Evolutionary conservation across 2,888 invertebrate species (phyloP).

Genomic region (Ceraclea dissimilis): DNA sequence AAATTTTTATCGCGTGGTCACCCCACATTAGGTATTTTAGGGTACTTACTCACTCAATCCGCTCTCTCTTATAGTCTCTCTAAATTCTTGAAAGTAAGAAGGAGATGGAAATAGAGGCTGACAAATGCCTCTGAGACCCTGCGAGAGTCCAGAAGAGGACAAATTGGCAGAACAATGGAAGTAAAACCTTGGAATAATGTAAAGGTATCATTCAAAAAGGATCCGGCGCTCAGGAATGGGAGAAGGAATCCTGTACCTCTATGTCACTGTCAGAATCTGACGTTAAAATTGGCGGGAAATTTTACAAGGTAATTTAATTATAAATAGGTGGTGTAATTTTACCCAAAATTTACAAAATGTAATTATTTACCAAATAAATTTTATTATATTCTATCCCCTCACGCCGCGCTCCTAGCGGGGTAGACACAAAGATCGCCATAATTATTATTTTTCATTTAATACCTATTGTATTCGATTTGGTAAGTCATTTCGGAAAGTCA

Average conservation of each 20-base stretch:
- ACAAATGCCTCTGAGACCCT: conserved; percentile 8
- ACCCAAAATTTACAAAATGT: neutral
- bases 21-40: neutral
- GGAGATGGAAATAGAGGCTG: neutral
- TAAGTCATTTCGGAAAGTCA: no score
- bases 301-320: neutral
- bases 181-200: neutral
- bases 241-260: neutral
- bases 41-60: neutral
- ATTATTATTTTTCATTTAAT: no score
- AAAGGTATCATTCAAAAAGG: neutral
- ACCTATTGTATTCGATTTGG: no score
- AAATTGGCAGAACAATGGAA: conserved; percentile 3
- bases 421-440: no score
- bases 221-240: no score
- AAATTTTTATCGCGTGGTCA: no score
- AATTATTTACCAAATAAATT: no score
- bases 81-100: neutral
- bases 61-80: neutral
- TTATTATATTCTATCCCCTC: no score
- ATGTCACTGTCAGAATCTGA: neutral
- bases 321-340: no score
- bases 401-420: no score
- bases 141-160: neutral
- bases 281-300: neutral